Evolutionary conservation across 2,888 invertebrate species (phyloP).

Genomic region (Oasisia sp.): DNA sequence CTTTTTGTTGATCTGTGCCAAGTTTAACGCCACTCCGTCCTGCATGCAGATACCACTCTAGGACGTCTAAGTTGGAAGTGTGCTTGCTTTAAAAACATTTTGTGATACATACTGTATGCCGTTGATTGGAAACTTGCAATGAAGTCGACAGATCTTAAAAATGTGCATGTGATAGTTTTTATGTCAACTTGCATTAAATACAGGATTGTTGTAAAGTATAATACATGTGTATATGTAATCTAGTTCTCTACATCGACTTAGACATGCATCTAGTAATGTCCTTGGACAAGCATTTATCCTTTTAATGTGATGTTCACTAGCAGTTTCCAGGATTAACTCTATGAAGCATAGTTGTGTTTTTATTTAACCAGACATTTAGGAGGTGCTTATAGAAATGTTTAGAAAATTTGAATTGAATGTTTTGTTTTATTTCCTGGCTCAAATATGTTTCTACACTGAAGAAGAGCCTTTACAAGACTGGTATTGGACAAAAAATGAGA

Average conservation of each 20-base stretch:
- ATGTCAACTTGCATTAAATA: background rate
- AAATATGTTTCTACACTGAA: background rate
- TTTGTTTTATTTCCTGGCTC: background rate
- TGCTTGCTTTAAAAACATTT: background rate
- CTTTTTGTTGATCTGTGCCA: background rate
- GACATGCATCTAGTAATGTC: background rate
- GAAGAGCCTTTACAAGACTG: background rate
- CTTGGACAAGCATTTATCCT: background rate
- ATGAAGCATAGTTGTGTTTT: background rate
- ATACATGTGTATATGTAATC: background rate
- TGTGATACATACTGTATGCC: background rate
- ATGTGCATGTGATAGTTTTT: background rate
- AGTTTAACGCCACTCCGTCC: background rate
- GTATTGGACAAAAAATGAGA: background rate
- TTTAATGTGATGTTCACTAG: background rate
- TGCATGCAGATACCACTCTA: background rate
- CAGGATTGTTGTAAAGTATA: conserved; percentile 10
- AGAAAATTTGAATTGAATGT: background rate
- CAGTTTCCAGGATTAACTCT: background rate
- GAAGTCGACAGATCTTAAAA: background rate
- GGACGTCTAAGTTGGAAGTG: background rate
- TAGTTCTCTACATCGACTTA: background rate
- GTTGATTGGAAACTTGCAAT: background rate
- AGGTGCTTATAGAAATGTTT: background rate
- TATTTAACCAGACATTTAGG: background rate